phyloP scores from a whole-genome alignment of 1,140 invertebrate genomes.

The Brachionus sp. region DNA sequence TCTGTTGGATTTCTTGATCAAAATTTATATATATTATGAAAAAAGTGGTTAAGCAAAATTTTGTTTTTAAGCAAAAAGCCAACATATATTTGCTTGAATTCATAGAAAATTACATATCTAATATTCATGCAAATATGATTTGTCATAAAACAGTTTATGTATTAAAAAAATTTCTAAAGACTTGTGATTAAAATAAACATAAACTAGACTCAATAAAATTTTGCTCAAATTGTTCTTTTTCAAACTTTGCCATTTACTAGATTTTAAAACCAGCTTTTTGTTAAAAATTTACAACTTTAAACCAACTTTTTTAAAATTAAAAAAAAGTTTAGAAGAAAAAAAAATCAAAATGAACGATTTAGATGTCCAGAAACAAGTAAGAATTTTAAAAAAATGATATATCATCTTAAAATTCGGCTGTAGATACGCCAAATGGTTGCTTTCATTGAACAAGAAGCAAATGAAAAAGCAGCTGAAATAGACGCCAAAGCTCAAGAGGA shows the following conservation, averaged over 20 bases:
- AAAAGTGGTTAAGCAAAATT: background rate
- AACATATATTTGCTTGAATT: background rate
- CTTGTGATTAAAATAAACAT: constrained; percentile 43
- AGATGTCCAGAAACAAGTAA: constrained; percentile 42
- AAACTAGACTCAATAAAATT: background rate
- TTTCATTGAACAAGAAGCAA: constrained; percentile 45
- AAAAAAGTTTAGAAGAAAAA: background rate
- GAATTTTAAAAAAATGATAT: background rate
- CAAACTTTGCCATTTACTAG: background rate
- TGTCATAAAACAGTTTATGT: constrained; percentile 19
- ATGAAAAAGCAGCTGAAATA: constrained; percentile 45
- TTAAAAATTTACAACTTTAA: background rate
- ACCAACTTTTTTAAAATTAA: background rate
- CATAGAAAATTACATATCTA: background rate
- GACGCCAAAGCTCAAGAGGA: constrained; percentile 45
- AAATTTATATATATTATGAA: background rate
- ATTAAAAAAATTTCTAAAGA: background rate
- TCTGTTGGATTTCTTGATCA: background rate
- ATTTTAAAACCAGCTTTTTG: background rate
- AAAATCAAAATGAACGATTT: constrained; percentile 36
- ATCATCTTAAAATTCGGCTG: background rate
- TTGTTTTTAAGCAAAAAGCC: background rate
- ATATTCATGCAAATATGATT: background rate
- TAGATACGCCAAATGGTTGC: constrained; percentile 46
- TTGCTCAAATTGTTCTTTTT: background rate